Evolutionary conservation across 92 coral and sea anemone genomes (phyloP), one percentile per base, ranked within the genome.

Genomic region (Parazoanthus swiftii): DNA sequence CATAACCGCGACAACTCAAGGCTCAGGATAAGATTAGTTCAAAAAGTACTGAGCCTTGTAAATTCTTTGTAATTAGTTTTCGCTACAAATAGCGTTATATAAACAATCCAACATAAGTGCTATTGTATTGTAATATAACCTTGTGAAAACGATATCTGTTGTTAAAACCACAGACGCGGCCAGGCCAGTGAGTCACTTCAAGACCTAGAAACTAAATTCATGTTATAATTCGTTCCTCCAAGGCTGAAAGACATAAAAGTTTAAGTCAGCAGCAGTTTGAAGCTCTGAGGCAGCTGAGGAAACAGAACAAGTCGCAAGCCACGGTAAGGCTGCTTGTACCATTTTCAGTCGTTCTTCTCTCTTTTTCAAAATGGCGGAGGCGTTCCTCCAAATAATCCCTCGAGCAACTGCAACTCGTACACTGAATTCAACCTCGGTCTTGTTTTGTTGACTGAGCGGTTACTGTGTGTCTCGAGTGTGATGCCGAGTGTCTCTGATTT

Each of bases 231-330:
- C 20, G 20, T 16, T 74, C 58, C 66, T 26, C 14, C 4, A 72
- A 94, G 96, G 66, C 74, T 29, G 94, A 94, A 37, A 94, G 86
- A 89, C 88, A 81, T 54, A 89, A 91, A 25, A 90, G 88, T 23
- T 82, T 94, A 58, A 90, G 88, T 11, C 90, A 86, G 16, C 96
- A 95, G 74, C 98, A 95, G 74, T 92, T 92, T 79, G 98, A 93
- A 66, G 92, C 94, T 8, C 90, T 96, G 11, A 72, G 73, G 29
- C 92, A 95, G 33, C 92, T 96, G 21, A 90, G 95, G 76, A 90
- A 89, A 73, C 95, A 94, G 80, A 91, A 85, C 89, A 91, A 89
- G 88, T 98, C 96, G 4, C 96, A 95, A 76, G 95, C 98, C 25
- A 91, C 98, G 96, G 98, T 96, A 96, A 92, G 90, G 48, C 14